These are phyloP conservation scores for Diplodus puntazzo DNA, from an alignment of 2,797 vertebrate genomes.

Conservation along the genomic window DNA sequence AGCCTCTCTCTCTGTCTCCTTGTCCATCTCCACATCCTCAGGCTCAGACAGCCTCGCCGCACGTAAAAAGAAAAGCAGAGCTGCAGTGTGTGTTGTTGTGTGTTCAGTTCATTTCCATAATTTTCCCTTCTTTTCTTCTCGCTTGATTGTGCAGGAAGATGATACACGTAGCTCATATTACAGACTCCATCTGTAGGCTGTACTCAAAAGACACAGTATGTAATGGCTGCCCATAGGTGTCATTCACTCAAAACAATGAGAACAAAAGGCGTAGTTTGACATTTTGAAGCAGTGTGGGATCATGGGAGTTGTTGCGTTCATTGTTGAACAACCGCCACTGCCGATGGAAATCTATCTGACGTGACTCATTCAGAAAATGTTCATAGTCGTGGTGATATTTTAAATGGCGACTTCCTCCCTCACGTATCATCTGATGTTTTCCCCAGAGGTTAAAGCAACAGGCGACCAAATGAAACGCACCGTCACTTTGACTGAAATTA, in stretches of 20 bases:
- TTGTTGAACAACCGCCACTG: too few species aligned
- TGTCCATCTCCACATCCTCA: slow-evolving; percentile 28
- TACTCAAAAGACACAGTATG: neutral
- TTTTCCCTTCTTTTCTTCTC: neutral
- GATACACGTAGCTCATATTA: slow-evolving; percentile 6
- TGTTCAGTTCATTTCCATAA: neutral
- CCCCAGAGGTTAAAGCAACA: too few species aligned
- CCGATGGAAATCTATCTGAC: too few species aligned
- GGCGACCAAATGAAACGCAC: too few species aligned
- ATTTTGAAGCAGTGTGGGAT: too few species aligned
- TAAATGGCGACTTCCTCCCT: too few species aligned
- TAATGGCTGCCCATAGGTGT: too few species aligned
- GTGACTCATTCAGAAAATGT: too few species aligned
- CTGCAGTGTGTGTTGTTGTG: neutral
- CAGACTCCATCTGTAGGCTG: neutral
- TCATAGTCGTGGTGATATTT: too few species aligned
- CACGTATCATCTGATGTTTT: too few species aligned
- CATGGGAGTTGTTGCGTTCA: too few species aligned
- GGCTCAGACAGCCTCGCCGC: slow-evolving; percentile 24
- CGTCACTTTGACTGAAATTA: too few species aligned
- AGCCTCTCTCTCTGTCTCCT: slow-evolving; percentile 10
- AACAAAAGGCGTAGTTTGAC: neutral
- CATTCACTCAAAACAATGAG: neutral
- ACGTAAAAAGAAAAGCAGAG: slow-evolving; percentile 4
- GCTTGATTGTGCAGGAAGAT: neutral